A percentile compares a stretch with the other conserved stretches of the same genome.
phyloP scores from a whole-genome alignment of 2,888 invertebrate genomes.

The Drosophila flavopinicola region DNA sequence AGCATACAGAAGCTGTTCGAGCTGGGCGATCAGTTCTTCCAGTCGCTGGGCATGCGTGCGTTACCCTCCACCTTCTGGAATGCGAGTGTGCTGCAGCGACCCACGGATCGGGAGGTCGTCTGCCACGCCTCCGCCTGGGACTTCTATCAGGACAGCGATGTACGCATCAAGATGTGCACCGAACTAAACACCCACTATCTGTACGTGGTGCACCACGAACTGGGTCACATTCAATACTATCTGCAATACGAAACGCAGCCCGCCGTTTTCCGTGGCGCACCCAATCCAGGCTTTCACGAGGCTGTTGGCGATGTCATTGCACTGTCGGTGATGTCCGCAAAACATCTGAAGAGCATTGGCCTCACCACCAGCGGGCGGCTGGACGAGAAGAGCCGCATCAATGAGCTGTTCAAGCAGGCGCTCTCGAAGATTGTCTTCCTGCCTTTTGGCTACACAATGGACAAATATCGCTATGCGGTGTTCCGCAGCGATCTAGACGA shows the following conservation, averaged over 20 bases:
- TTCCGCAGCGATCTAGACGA: constrained; percentile 87
- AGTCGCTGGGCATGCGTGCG: constrained; percentile 90
- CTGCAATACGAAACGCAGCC: constrained; percentile 87
- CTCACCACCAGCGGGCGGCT: constrained; percentile 87
- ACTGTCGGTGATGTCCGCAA: constrained; percentile 88
- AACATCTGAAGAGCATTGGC: constrained; percentile 89
- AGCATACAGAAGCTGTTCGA: constrained; percentile 91
- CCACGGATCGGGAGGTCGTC: constrained; percentile 88
- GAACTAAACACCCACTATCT: constrained; percentile 86
- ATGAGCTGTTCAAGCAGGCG: constrained; percentile 86
- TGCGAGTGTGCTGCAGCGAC: constrained; percentile 92
- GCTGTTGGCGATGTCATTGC: constrained; percentile 90
- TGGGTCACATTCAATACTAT: constrained; percentile 89
- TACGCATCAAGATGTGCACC: constrained; percentile 89
- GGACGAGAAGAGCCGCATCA: constrained; percentile 87
- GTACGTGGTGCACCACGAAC: constrained; percentile 88
- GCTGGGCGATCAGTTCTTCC: constrained; percentile 93
- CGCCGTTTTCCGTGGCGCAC: constrained; percentile 86
- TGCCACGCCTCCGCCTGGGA: constrained; percentile 97
- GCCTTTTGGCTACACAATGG: constrained; percentile 89
- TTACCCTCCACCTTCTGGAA: constrained; percentile 93
- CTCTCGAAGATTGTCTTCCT: constrained; percentile 89
- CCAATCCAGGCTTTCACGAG: constrained; percentile 88
- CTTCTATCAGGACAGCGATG: constrained; percentile 92
- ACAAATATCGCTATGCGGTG: constrained; percentile 89